Percentiles rank a stretch among this genome's conserved stretches.
Evolutionary conservation across 2,888 invertebrate species (phyloP).

Genomic region (Sminthurinus aureus): DNA sequence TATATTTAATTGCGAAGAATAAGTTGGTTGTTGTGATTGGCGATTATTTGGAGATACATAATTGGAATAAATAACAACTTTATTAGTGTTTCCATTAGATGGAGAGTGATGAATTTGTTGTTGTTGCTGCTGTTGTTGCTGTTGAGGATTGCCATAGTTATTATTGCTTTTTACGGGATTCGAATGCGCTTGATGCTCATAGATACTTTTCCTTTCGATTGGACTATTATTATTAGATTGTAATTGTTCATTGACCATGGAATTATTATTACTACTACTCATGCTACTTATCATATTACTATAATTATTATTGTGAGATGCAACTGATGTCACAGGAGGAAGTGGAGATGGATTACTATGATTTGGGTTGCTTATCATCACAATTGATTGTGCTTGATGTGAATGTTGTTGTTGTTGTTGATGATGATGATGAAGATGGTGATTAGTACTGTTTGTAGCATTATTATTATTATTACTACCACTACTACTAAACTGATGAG

Average conservation of each 20-base stretch:
- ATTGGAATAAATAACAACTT: constrained; percentile 38
- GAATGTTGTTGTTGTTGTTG: constrained; percentile 35
- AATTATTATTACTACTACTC: constrained; percentile 29
- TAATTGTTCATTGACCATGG: constrained; percentile 19
- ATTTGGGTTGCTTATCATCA: constrained; percentile 21
- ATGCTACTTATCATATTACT: constrained; percentile 16
- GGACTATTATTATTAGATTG: constrained; percentile 24
- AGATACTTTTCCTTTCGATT: constrained; percentile 15
- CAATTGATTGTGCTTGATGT: constrained; percentile 20
- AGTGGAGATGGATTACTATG: constrained; percentile 14
- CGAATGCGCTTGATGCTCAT: constrained; percentile 15
- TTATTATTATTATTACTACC: constrained; percentile 2
- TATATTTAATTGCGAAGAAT: constrained; percentile 27
- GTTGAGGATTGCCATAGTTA: constrained; percentile 27
- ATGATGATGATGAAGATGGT: no score
- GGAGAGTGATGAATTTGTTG: constrained; percentile 9
- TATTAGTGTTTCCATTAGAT: constrained; percentile 11
- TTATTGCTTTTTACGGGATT: constrained; percentile 24
- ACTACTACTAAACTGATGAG: constrained; percentile 23
- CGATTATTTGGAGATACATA: constrained; percentile 29
- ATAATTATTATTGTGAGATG: constrained; percentile 15
- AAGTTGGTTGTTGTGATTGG: neutral
- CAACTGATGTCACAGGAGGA: constrained; percentile 30
- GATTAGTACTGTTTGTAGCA: constrained; percentile 23
- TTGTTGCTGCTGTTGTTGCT: constrained; percentile 24